phyloP scores from a whole-genome alignment of 2,113 vertebrate species.

The Drymodes brunneopygia region DNA sequence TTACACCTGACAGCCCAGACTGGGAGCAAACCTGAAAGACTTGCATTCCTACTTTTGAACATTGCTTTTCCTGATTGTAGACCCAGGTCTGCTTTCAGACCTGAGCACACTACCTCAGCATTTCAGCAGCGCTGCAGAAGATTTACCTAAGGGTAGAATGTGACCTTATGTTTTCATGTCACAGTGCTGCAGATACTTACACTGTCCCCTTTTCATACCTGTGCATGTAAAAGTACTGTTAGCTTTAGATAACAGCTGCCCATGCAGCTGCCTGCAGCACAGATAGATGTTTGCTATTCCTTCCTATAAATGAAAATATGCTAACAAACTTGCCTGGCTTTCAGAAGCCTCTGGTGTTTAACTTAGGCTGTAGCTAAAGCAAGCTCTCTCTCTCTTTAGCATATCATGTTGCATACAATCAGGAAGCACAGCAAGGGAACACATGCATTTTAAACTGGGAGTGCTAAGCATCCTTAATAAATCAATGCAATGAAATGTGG shows the following conservation, averaged over 20 bases:
- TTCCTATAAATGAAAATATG: background rate
- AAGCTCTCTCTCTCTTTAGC: background rate
- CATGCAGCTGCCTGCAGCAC: background rate
- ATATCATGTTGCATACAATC: too few species aligned
- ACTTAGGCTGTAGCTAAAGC: background rate
- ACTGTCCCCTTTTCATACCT: background rate
- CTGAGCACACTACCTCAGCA: background rate
- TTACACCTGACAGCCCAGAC: background rate
- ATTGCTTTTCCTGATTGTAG: background rate
- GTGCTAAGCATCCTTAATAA: background rate
- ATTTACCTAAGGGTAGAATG: background rate
- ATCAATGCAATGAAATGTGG: background rate
- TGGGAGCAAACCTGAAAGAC: background rate
- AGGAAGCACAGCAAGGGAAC: background rate
- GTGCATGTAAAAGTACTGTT: background rate
- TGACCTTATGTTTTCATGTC: background rate
- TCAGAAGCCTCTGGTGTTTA: background rate
- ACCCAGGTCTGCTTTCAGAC: background rate
- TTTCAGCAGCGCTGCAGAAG: background rate
- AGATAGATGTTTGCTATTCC: background rate
- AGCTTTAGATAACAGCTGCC: conserved; percentile 4
- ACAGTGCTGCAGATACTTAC: background rate
- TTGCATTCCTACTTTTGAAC: background rate
- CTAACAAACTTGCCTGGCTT: background rate
- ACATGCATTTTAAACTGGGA: background rate